Conservation (phyloP, 2,888 invertebrate genomes). For the Linnaemya vulpina region DNA sequence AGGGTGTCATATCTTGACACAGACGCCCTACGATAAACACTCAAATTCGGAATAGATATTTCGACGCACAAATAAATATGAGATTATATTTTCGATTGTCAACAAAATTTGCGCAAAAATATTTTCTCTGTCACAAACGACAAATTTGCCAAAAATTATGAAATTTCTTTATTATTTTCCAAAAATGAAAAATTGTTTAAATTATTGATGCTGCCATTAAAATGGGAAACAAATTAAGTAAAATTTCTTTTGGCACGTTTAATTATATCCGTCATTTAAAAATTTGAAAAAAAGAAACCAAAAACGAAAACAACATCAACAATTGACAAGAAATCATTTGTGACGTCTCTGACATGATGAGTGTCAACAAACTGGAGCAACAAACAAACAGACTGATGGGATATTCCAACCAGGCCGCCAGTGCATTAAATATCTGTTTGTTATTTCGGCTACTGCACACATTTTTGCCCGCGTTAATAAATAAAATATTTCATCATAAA, state of each 20-base stretch:
- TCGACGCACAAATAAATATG: no score
- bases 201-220: not conserved
- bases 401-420: not conserved
- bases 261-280: constrained; percentile 42
- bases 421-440: not conserved
- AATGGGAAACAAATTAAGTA: not conserved
- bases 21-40: no score
- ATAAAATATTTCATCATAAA: no score
- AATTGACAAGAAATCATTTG: not conserved
- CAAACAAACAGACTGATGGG: not conserved
- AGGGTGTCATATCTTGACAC: no score
- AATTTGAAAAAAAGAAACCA: constrained; percentile 2
- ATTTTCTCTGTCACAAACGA: no score
- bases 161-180: no score
- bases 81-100: no score
- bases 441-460: not conserved
- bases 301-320: no score
- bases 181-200: no score
- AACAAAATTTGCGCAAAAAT: no score
- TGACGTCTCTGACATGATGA: constrained; percentile 25
- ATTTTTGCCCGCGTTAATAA: not conserved
- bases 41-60: no score
- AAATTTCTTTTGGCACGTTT: constrained; percentile 10
- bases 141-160: no score
- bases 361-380: constrained; percentile 11